Evolutionary conservation across 2,888 invertebrate species (phyloP), one percentile per base, ranked within the genome.

Genomic region (Drosophila silvestris): DNA sequence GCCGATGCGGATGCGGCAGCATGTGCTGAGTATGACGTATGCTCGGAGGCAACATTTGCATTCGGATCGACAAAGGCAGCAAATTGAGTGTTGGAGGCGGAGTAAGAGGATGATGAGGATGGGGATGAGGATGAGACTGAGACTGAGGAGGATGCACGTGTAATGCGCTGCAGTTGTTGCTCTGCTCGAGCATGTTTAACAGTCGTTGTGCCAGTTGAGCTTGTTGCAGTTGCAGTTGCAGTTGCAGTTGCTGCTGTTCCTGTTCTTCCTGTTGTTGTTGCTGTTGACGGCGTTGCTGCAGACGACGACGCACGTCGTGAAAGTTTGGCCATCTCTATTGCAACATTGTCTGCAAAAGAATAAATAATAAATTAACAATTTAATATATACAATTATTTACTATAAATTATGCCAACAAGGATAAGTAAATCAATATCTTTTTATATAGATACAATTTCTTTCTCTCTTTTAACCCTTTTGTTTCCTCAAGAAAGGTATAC

Each of bases 271-370:
- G 61, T 54, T 26, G 76, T 71, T 77, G 69, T 54, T 30, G 81
- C 71, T 79, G 89, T 81, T 71, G 91, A 76, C 54, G 90, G 80
- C 78, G 85, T 85, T 82, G 88, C 81, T 82, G 85, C 82, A 75
- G 89, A 91, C 86, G 92, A 91, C 91, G 91, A 91, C 82, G 90
- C 91, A 89, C 93, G 93, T 93, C 93, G 93, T 89, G 93, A 92
- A 92, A 93, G 90, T 93, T 92, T 94, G 83, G 94, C 93, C 93
- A 94, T 94, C 88, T 93, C 93, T 93, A 94, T 84, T 92, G 88
- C 89, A 90, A 92, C 93, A 94, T 94, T 85, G 92, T 93, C 93
- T 93, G 81, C 0, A 91, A 92, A n/a, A 32, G 6, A 19, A 14
- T 60, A 5, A 28, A 32, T 1, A 5, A 22, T 16, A 0, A 37